A percentile compares a stretch with the other conserved stretches of the same genome.
Conservation (phyloP, 2,888 invertebrate genomes). For the Cantharis nigra region DNA sequence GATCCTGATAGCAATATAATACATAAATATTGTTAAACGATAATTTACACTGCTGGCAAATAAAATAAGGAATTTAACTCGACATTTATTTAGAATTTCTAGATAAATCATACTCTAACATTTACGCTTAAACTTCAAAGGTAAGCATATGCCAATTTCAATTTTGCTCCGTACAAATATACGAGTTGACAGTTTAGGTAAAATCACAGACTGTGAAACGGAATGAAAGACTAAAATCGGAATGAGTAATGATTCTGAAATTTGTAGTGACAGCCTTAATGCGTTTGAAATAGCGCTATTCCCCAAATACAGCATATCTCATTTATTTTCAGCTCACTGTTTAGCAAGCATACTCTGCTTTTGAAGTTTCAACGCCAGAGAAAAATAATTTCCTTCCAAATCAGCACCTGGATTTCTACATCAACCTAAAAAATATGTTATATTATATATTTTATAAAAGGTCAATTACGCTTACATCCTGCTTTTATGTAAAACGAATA, state of each 20-base stretch:
- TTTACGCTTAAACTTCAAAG: conserved; percentile 28
- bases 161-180: conserved; percentile 23
- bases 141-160: conserved; percentile 30
- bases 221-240: conserved; percentile 37
- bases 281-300: conserved; percentile 42
- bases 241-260: conserved; percentile 50
- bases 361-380: conserved; percentile 41
- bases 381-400: conserved; percentile 39
- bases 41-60: neutral
- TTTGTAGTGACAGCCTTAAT: conserved; percentile 48
- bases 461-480: conserved; percentile 29
- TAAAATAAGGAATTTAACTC: neutral
- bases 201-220: conserved; percentile 38
- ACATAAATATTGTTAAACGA: neutral
- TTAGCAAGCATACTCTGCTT: conserved; percentile 39
- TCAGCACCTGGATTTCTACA: conserved; percentile 32
- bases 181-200: conserved; percentile 32
- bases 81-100: neutral
- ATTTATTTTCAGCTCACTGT: conserved; percentile 42
- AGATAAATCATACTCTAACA: conserved; percentile 24
- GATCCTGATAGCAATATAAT: neutral
- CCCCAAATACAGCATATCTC: conserved; percentile 41
- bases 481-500: conserved; percentile 24
- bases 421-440: conserved; percentile 27
- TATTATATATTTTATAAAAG: conserved; percentile 22